Evolutionary conservation across 2,888 invertebrate genomes (phyloP).

Genomic region (Cyaniris semiargus): DNA sequence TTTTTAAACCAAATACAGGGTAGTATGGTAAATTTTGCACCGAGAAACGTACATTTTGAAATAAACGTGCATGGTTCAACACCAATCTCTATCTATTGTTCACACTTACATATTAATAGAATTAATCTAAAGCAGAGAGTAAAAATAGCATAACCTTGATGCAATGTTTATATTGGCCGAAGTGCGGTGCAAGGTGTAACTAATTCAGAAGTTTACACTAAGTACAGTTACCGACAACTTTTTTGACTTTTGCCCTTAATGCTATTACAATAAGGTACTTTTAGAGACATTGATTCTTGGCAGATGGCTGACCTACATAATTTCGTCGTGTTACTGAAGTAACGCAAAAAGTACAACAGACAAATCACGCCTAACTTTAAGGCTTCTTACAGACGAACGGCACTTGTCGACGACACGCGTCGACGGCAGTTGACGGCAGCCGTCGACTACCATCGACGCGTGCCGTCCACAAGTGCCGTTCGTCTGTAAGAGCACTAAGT

Average conservation of each 20-base stretch:
- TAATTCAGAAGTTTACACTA: conserved; percentile 45
- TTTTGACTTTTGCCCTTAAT: no score
- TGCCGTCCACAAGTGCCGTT: no score
- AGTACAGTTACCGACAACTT: conserved; percentile 1
- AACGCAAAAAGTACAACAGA: no score
- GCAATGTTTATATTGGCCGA: conserved; percentile 52
- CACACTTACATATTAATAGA: not conserved
- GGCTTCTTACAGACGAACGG: no score
- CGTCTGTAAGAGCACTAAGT: no score
- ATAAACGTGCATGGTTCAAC: not conserved
- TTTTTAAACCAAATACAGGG: not conserved
- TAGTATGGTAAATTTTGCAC: not conserved
- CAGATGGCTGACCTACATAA: not conserved
- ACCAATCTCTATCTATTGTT: not conserved
- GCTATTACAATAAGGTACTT: not conserved
- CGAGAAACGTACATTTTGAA: no score
- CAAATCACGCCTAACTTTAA: no score
- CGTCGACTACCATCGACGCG: no score
- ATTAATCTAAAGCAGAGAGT: not conserved
- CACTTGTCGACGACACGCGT: no score
- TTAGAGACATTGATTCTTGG: not conserved
- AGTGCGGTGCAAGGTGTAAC: conserved; percentile 43
- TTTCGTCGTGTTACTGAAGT: not conserved
- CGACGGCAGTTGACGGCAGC: no score
- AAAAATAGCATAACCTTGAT: conserved; percentile 40